Conservation (phyloP, 2,888 invertebrate genomes). For the Theristus sp. region DNA sequence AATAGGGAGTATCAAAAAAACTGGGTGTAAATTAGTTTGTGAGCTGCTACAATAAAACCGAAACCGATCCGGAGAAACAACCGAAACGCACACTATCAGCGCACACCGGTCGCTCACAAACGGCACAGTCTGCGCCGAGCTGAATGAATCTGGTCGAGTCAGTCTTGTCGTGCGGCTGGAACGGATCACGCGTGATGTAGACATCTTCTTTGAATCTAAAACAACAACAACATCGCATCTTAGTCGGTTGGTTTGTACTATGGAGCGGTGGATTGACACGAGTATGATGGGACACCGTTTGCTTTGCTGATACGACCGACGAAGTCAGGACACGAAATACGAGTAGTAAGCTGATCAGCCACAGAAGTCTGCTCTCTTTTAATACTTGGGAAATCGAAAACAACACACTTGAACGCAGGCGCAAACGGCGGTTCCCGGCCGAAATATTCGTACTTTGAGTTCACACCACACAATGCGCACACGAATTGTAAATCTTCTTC, state of each 20-base stretch:
- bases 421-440: conserved; percentile 55
- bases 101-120: neutral
- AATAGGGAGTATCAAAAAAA: no score
- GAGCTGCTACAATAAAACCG: no score
- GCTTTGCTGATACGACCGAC: no score
- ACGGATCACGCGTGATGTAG: conserved; percentile 67
- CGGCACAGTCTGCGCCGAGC: conserved; percentile 34
- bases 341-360: neutral
- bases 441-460: conserved; percentile 54
- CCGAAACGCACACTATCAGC: neutral
- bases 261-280: no score
- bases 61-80: no score
- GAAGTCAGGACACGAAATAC: neutral
- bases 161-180: conserved; percentile 46
- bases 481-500: conserved; percentile 37
- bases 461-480: conserved; percentile 47
- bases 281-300: no score
- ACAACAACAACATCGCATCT: neutral
- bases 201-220: conserved; percentile 47
- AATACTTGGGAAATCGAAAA: neutral
- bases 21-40: no score
- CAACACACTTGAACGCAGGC: conserved; percentile 37
- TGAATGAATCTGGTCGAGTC: conserved; percentile 45
- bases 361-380: neutral
- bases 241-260: no score